Evolutionary conservation across 1,140 invertebrate genomes (phyloP).

Genomic region (Zaprionus lachaisei): DNA sequence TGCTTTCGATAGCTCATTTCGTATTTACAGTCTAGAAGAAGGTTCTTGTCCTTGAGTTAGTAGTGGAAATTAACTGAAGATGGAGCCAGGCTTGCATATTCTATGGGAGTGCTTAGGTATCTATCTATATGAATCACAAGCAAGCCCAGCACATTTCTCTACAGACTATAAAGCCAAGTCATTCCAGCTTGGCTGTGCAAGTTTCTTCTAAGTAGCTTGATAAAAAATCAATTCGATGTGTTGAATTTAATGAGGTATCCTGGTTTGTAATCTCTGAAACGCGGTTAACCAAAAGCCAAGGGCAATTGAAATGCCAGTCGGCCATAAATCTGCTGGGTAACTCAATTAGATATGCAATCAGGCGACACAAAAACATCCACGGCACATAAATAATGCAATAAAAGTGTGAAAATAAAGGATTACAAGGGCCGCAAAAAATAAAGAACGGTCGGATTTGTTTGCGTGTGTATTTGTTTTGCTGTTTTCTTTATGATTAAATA

Average conservation of each 20-base stretch:
- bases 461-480: conserved; percentile 32
- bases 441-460: conserved; percentile 17
- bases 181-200: too few species aligned
- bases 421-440: conserved; percentile 12
- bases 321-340: conserved; percentile 49
- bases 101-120: not conserved
- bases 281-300: conserved; percentile 13
- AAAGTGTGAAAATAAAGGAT: conserved; percentile 53
- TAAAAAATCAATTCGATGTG: conserved; percentile 1
- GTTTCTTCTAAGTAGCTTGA: not conserved
- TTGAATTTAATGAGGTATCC: conserved; percentile 17
- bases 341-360: conserved; percentile 63
- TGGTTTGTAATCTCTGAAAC: conserved; percentile 23
- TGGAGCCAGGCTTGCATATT: not conserved
- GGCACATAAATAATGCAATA: conserved; percentile 58
- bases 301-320: conserved; percentile 37
- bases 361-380: conserved; percentile 25
- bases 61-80: not conserved
- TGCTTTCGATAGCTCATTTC: not conserved
- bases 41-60: not conserved
- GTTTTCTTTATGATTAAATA: conserved; percentile 34
- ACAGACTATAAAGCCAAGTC: not conserved
- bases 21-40: not conserved
- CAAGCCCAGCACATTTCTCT: not conserved
- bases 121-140: not conserved